Evolutionary conservation across 2,113 vertebrate species (phyloP), one percentile per base, ranked within the genome.

Genomic region (Climacteris rufus): DNA sequence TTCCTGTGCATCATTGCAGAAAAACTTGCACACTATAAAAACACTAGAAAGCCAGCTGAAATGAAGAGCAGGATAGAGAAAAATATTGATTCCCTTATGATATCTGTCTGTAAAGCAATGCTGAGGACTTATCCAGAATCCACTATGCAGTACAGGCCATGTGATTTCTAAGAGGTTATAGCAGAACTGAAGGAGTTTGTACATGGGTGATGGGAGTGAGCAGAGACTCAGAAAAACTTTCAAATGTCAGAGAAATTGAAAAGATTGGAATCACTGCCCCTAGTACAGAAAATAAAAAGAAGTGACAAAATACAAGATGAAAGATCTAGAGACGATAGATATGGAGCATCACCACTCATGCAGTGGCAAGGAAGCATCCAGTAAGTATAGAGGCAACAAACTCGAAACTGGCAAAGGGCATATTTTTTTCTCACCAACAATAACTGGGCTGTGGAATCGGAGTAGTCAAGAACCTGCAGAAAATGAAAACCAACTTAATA

Each of bases 71-170:
- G 4, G 30, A 74, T 31, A 40, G 24, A 86, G 12, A 80, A 65
- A 11, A 83, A 63, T 23, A 50, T 3, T 45, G 33, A 54, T 50
- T 61, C 7, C 21, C 12, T 86, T 61, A 59, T 28, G 9, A 37
- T 82, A 15, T 20, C 30, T 60, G 4, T 45, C 23, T 71, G 27
- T 56, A 71, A 84, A 89, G 11, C 5, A 71, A 33, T 45, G 15
- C 9, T 60, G 24, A 81, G 12, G 15, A 74, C 19, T 68, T 68
- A 30, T 22, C 35, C 49, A 63, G 31, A 75, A 75, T 71, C 69
- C 8, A 6, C 8, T 63, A 33, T 33, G 16, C 50, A 5, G 5
- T 37, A 23, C 2, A 1, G 3, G n/a, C 25, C 28, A 24, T 3
- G 0, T 39, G 39, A n/a, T 44, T 15, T 78, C 42, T 75, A n/a